Evolutionary conservation across 2,888 invertebrate species (phyloP), one percentile per base, ranked within the genome.

Genomic region (Cataglyphis albicans): DNA sequence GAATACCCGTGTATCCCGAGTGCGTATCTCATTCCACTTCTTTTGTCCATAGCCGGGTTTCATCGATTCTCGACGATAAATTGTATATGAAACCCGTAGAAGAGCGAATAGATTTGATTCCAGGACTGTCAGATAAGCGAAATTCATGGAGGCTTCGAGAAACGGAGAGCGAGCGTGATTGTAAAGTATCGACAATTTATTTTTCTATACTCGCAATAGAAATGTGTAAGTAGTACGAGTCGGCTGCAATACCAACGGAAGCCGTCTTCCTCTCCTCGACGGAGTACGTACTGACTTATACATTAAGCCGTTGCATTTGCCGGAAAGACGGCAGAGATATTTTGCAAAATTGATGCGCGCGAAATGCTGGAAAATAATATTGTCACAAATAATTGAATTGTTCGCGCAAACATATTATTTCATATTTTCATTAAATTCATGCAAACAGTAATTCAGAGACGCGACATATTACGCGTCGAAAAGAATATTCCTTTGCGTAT

Each of bases 91-190:
- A 80, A 80, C 55, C 59, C 44, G 65, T 64, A 29, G 41, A 63
- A 67, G 52, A n/a, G 68, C 78, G 76, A 81, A 82, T 80, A 81
- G 78, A 82, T 84, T 70, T 67, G 64, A 52, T 73, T 76, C 63
- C 10, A 57, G 10, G n/a, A 65, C 55, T 29, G 57, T 81, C 83
- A 63, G 83, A 83, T 81, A 72, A 86, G 61, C 32, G 59, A 68
- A 61, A 68, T 80, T 68, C 64, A 59, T 57, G 63, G 64, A 44
- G 68, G 64, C 59, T 64, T 57, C 68, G 72, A 35, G 64, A 44
- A 67, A 52, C 55, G 41, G 41, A 29, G 67, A 67, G 48, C 55
- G 72, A 25, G 68, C 72, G 44, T 72, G 78, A 70, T 70, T 35
- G 59, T 52, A 52, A n/a, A 52, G 52, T 44, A 70, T 68, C 72